Percentiles rank a stretch among this genome's conserved stretches.
phyloP scores from a whole-genome alignment of 2,113 vertebrate species.

The Tenrec ecaudatus region DNA sequence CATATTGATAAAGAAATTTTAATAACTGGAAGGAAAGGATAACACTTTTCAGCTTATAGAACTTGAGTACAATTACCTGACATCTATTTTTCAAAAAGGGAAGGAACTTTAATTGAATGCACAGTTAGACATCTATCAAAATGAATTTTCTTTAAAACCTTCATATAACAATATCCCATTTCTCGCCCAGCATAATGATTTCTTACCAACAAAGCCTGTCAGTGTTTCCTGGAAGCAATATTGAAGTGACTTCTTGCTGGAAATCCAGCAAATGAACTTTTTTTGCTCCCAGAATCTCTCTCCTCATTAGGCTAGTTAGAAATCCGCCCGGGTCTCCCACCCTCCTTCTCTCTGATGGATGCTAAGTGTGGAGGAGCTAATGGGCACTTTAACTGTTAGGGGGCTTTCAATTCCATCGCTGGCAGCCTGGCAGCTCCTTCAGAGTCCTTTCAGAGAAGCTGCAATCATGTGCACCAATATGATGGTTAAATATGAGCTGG shows the following conservation, averaged over 20 bases:
- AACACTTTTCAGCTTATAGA: conserved; percentile 66
- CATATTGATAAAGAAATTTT: conserved; percentile 70
- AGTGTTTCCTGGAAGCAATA: conserved; percentile 82
- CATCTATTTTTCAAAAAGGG: conserved; percentile 69
- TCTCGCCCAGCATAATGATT: conserved; percentile 81
- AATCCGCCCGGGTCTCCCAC: conserved; percentile 57
- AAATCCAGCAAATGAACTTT: conserved; percentile 79
- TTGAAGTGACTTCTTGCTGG: conserved; percentile 80
- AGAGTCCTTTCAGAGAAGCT: conserved; percentile 62
- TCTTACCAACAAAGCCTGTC: conserved; percentile 81
- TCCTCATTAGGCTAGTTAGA: conserved; percentile 79
- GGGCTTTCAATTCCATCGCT: conserved; percentile 61
- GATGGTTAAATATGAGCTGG: conserved; percentile 65
- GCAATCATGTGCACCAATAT: conserved; percentile 68
- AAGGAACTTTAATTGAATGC: conserved; percentile 80
- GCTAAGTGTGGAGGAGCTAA: conserved; percentile 70
- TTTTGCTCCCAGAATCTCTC: conserved; percentile 60
- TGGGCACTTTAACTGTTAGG: conserved; percentile 75
- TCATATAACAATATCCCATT: conserved; percentile 75
- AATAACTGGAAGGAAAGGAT: conserved; percentile 62
- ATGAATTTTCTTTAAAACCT: conserved; percentile 76
- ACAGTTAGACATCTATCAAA: conserved; percentile 77
- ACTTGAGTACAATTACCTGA: conserved; percentile 68
- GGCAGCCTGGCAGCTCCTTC: conserved; percentile 52
- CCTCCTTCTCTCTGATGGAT: conserved; percentile 67